These are phyloP conservation scores for Athene cunicularia DNA, from an alignment of 2,113 vertebrate species.

Conservation along the genomic window DNA sequence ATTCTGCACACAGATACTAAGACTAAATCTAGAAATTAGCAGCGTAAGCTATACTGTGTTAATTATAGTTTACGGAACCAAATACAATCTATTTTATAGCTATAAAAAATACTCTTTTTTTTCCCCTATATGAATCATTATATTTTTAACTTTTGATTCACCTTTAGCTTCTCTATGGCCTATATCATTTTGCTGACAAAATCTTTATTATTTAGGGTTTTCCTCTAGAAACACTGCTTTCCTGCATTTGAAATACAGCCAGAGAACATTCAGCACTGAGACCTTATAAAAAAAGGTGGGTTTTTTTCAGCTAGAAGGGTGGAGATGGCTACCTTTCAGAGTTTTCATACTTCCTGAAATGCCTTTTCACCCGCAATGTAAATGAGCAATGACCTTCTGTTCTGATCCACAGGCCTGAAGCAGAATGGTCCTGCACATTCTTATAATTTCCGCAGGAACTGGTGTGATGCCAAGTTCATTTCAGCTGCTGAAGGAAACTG, in stretches of 20 bases:
- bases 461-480: slow-evolving; percentile 34
- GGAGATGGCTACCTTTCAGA: not conserved
- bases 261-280: not conserved
- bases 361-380: not conserved
- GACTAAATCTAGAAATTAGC: not conserved
- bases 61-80: not conserved
- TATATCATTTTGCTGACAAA: not conserved
- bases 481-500: slow-evolving; percentile 24
- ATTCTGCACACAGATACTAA: not conserved
- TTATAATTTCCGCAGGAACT: slow-evolving; percentile 31
- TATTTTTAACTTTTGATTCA: not conserved
- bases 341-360: not conserved
- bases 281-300: not conserved
- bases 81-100: not conserved
- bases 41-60: not conserved
- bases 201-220: slow-evolving; percentile 9
- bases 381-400: slow-evolving; percentile 36
- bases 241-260: not conserved
- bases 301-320: not conserved
- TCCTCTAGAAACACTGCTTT: not conserved
- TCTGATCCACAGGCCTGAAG: not conserved
- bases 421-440: not conserved
- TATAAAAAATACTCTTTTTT: not conserved
- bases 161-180: not conserved
- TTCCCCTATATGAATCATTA: not conserved